Percentiles rank a stretch among this genome's conserved stretches.
Evolutionary conservation across 2,113 vertebrate genomes (phyloP).

Genomic region (Meriones unguiculatus): DNA sequence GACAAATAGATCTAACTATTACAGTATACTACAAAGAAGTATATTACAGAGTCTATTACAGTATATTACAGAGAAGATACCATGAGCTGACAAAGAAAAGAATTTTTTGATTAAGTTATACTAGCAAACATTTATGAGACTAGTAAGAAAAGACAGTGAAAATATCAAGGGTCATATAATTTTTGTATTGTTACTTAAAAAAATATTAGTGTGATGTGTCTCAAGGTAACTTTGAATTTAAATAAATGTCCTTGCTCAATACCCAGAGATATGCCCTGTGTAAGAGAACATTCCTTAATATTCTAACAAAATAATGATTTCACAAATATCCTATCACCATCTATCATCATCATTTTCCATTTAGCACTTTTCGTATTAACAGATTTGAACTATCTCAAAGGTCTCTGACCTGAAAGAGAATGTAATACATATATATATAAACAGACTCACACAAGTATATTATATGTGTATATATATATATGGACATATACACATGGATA

Average conservation of each 20-base stretch:
- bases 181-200: neutral
- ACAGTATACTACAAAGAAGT: neutral
- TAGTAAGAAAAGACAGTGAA: fast-evolving
- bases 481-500: neutral
- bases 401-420: neutral
- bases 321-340: neutral
- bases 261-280: neutral
- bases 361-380: neutral
- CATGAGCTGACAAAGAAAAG: neutral
- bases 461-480: neutral
- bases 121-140: neutral
- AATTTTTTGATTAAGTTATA: neutral
- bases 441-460: too few species aligned
- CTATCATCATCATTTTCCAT: neutral
- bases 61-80: neutral
- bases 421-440: neutral
- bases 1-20: neutral
- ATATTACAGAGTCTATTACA: too few species aligned
- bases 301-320: neutral
- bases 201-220: neutral
- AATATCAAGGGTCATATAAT: neutral
- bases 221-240: neutral
- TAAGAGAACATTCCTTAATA: neutral
- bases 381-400: neutral
- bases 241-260: neutral